Base-by-base conservation (phyloP, 2,888 invertebrate genomes). In the Margaritifera margaritifera region DNA sequence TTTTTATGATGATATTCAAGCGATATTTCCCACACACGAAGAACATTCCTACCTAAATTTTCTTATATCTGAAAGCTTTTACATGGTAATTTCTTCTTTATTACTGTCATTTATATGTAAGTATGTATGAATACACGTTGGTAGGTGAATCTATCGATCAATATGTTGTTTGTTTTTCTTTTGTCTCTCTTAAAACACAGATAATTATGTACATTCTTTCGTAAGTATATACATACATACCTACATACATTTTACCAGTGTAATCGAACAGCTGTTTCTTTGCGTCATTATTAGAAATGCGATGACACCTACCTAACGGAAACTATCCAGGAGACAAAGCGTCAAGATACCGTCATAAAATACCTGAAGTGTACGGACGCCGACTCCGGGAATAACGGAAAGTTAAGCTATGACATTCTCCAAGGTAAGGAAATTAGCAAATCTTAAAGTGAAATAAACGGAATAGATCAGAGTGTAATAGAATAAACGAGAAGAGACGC, bases 341-440 rank as follows among this genome's bases (percentile, higher is more conserved):
- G 55, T 25, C 65, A 64, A 19, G 77, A 68, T 18, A 63, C 77
- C 15, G 66, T 66, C 0, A 62, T 81, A 8, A 70, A 68, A 24
- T 64, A 66, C n/a, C 52, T 81, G 11, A 72, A 69, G 52, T 81
- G 81, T 70, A 66, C 69, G 2, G 80, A 81, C 67, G 60, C 63
- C 4, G 80, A 80, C 25, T 19, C 69, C 6, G 74, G 72, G 11
- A 72, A 69, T 20, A 75, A 75, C 55, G 75, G 72, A 4, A 60
- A 68, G 61, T 61, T 80, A 22, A 67, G 69, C 0, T 78, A 78
- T 52, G 68, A 68, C 18, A 74, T 78, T 20, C 63, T 63, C 25
- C 61, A 70, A 54, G 77, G 77, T 77, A 68, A n/a, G 18, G 19
- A 50, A 2, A 51, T 22, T 24, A 55, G 4, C n/a, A 58, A 24